phyloP scores from a whole-genome alignment of 2,888 invertebrate genomes.

The Polydesmus complanatus region DNA sequence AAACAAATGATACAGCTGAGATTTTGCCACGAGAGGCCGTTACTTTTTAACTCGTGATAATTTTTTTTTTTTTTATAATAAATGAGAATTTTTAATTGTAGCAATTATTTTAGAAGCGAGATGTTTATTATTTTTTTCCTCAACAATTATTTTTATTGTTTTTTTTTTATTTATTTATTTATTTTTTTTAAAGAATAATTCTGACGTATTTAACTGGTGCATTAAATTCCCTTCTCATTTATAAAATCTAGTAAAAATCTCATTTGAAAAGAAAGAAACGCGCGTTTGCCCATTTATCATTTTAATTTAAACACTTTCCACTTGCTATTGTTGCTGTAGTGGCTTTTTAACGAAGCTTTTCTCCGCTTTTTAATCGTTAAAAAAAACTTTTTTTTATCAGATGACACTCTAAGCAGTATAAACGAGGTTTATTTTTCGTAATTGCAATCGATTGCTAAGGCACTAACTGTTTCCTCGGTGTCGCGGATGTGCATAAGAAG shows the following conservation, averaged over 20 bases:
- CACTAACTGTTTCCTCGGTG: not conserved
- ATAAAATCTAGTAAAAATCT: not conserved
- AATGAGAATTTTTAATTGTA: not conserved
- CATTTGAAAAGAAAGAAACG: not conserved
- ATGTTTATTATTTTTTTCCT: not conserved
- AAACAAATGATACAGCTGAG: no score
- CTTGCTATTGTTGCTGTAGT: not conserved
- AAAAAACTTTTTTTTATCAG: not conserved
- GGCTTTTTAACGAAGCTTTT: not conserved
- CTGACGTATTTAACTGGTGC: no score
- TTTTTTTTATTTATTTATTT: no score
- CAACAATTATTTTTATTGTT: no score
- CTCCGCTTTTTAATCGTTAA: not conserved
- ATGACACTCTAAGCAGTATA: not conserved
- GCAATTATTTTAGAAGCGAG: not conserved
- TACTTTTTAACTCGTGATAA: no score
- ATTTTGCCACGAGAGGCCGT: no score
- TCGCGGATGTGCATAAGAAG: no score
- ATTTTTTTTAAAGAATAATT: no score
- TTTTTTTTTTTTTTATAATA: no score
- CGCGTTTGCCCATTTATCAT: not conserved
- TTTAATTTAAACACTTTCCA: not conserved
- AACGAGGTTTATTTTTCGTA: not conserved
- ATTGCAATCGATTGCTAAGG: not conserved
- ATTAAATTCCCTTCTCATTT: not conserved